These are phyloP conservation scores for Enteromius anoplus DNA, from an alignment of 2,797 vertebrate genomes.

Conservation along the genomic window DNA sequence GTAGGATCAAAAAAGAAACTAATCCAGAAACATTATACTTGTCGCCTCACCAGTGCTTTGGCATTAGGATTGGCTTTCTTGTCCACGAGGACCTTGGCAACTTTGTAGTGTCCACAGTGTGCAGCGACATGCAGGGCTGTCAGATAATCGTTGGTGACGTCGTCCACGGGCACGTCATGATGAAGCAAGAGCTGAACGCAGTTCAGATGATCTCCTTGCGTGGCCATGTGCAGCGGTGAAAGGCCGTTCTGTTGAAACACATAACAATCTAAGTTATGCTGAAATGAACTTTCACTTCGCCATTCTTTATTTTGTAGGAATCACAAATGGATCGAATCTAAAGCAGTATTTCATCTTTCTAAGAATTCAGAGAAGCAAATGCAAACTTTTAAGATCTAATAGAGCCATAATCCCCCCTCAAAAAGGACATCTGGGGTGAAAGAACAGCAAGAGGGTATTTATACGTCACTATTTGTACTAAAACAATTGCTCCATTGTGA, in stretches of 20 bases:
- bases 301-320: conserved; percentile 1
- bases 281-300: conserved; percentile 6
- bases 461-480: conserved; percentile 10
- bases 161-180: conserved; percentile 94
- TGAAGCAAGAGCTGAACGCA: conserved; percentile 96
- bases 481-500: conserved; percentile 34
- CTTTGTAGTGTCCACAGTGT: conserved; percentile 98
- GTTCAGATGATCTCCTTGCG: conserved; percentile 96
- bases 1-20: neutral
- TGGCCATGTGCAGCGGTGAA: conserved; percentile 97
- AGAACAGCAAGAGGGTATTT: neutral
- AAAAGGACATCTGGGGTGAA: conserved; percentile 20
- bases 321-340: neutral
- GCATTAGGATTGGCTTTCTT: conserved; percentile 98
- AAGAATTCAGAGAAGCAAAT: conserved; percentile 5
- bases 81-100: conserved; percentile 96
- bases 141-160: conserved; percentile 97
- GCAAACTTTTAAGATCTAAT: conserved; percentile 16
- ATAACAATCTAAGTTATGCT: conserved; percentile 9
- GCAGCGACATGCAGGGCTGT: conserved; percentile 95
- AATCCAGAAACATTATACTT: neutral
- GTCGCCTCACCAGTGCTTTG: conserved; percentile 90
- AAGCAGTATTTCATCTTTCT: conserved; percentile 1
- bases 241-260: conserved; percentile 85
- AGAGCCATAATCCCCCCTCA: neutral